phyloP scores from a whole-genome alignment of 2,113 vertebrate genomes.

The Antennarius striatus region DNA sequence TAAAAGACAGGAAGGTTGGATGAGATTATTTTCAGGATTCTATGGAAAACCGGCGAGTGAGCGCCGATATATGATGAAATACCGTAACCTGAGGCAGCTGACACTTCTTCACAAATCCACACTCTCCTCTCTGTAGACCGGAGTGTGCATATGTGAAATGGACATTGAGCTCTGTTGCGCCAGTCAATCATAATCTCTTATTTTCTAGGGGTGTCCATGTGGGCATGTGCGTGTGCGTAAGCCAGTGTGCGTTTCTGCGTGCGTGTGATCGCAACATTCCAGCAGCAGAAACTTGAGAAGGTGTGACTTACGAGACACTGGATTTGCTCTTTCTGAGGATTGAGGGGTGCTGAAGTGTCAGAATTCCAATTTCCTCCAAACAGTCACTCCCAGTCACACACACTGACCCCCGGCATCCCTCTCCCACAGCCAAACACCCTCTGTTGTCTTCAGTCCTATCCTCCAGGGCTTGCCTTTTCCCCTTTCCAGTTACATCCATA shows the following conservation, averaged over 20 bases:
- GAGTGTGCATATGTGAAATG: slow-evolving; percentile 37
- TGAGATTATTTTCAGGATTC: slow-evolving; percentile 34
- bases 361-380: slow-evolving; percentile 69
- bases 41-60: slow-evolving; percentile 33
- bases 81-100: slow-evolving; percentile 39
- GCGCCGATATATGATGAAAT: slow-evolving; percentile 22
- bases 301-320: slow-evolving; percentile 69
- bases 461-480: slow-evolving; percentile 5
- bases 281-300: slow-evolving; percentile 70
- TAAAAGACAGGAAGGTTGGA: slow-evolving; percentile 5
- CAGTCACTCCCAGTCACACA: slow-evolving; percentile 52
- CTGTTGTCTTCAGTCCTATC: slow-evolving; percentile 23
- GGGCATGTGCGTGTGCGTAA: slow-evolving; percentile 16
- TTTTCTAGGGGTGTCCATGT: slow-evolving; percentile 47
- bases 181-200: slow-evolving; percentile 50
- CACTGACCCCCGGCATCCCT: slow-evolving; percentile 46
- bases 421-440: slow-evolving; percentile 36
- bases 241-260: not conserved
- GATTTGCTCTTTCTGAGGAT: slow-evolving; percentile 65
- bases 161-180: slow-evolving; percentile 39
- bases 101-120: slow-evolving; percentile 52
- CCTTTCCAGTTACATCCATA: slow-evolving; percentile 24
- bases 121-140: slow-evolving; percentile 40
- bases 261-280: slow-evolving; percentile 55
- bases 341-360: slow-evolving; percentile 68